Percentiles rank a stretch among this genome's conserved stretches.
Evolutionary conservation across 1,140 invertebrate genomes (phyloP).

Genomic region (Condylostylus longicornis): DNA sequence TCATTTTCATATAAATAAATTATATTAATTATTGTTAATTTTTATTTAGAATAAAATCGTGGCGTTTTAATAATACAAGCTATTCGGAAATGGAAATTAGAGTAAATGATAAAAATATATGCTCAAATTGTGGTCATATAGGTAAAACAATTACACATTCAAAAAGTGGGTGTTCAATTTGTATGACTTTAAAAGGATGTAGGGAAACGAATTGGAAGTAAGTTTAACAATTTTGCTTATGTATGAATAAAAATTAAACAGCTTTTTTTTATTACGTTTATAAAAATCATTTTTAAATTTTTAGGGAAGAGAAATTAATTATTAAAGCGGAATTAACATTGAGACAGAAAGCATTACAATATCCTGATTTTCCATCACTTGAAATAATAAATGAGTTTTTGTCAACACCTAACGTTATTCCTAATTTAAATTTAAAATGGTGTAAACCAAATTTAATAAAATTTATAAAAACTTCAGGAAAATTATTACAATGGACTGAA

Average conservation of each 20-base stretch:
- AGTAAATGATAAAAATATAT: constrained; percentile 40
- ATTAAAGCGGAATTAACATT: constrained; percentile 52
- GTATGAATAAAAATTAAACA: neutral
- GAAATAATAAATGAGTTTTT: constrained; percentile 63
- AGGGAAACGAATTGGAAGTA: constrained; percentile 43
- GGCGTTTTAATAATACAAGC: constrained; percentile 39
- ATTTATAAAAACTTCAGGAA: constrained; percentile 52
- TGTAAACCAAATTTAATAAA: constrained; percentile 48
- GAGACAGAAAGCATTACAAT: constrained; percentile 49
- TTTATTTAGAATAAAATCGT: constrained; percentile 37
- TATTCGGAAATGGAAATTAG: constrained; percentile 39
- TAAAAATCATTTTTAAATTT: constrained; percentile 10
- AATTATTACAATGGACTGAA: constrained; percentile 55
- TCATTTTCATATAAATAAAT: constrained; percentile 1
- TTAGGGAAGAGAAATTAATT: constrained; percentile 40
- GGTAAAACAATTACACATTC: constrained; percentile 43
- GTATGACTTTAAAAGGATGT: constrained; percentile 43
- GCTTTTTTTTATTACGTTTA: neutral
- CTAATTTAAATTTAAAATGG: constrained; percentile 42
- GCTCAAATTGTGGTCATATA: constrained; percentile 49
- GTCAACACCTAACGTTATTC: constrained; percentile 34
- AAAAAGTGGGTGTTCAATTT: constrained; percentile 45
- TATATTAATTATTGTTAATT: constrained; percentile 2
- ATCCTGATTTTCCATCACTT: constrained; percentile 51
- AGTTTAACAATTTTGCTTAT: constrained; percentile 7